These are phyloP conservation scores for Oreocharis arfaki DNA, from an alignment of 2,113 vertebrate species.

Conservation along the genomic window DNA sequence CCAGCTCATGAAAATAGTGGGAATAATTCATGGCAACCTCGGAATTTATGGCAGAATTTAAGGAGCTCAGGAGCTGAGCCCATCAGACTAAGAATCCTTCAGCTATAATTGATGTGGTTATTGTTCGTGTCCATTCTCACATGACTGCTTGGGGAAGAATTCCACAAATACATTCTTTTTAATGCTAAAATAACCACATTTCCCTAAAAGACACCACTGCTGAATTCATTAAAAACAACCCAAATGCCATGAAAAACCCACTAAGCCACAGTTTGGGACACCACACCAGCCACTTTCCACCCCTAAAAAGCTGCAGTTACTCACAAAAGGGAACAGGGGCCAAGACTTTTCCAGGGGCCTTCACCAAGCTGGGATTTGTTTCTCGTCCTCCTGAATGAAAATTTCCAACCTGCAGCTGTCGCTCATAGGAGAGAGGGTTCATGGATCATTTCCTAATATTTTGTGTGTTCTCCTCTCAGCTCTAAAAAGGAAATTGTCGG, in stretches of 20 bases:
- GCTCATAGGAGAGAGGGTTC: neutral
- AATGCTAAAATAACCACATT: neutral
- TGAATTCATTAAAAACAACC: neutral
- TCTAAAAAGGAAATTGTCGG: neutral
- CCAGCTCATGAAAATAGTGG: neutral
- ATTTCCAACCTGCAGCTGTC: neutral
- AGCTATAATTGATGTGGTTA: neutral
- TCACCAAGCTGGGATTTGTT: neutral
- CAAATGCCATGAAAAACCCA: neutral
- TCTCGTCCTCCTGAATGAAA: neutral
- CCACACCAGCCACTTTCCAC: neutral
- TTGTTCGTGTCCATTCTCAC: neutral
- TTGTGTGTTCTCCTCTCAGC: neutral
- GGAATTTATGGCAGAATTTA: neutral
- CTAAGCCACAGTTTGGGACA: rapidly evolving
- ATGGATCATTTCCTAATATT: neutral
- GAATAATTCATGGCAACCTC: constrained; percentile 5
- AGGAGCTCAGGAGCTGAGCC: neutral
- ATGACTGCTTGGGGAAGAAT: rapidly evolving
- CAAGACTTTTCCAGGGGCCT: neutral
- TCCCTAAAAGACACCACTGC: neutral
- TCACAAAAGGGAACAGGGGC: neutral
- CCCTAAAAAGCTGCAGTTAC: neutral
- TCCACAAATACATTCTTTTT: neutral
- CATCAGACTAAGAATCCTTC: neutral